Percentiles rank a stretch among this genome's conserved stretches.
Evolutionary conservation across 2,888 invertebrate species (phyloP).

Genomic region (Bhutanitis thaidina): DNA sequence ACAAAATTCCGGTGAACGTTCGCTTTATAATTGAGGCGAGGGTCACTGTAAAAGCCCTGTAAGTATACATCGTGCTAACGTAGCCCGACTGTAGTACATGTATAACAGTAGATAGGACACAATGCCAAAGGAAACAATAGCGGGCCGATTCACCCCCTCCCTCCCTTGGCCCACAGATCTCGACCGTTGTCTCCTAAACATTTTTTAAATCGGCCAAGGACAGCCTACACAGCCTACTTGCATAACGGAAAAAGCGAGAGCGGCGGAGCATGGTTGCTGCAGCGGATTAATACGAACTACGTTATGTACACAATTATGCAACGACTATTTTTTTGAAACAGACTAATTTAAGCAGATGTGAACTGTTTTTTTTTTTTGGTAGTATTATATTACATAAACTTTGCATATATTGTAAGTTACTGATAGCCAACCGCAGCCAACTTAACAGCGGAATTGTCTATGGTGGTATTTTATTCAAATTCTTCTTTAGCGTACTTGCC

Average conservation of each 20-base stretch:
- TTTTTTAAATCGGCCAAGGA: constrained; percentile 72
- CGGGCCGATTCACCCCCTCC: constrained; percentile 50
- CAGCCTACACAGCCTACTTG: constrained; percentile 36
- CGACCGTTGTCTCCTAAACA: constrained; percentile 51
- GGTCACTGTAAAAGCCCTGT: constrained; percentile 1
- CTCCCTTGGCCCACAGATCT: constrained; percentile 39
- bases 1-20: background rate
- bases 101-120: constrained; percentile 18
- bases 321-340: background rate
- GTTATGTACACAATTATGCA: constrained; percentile 8
- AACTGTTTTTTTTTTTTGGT: too few relatives aligned
- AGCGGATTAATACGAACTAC: constrained; percentile 11
- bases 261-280: constrained; percentile 12
- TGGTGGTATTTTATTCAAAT: too few relatives aligned
- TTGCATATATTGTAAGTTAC: too few relatives aligned
- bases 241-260: constrained; percentile 28
- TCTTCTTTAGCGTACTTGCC: too few relatives aligned
- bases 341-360: too few relatives aligned
- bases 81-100: constrained; percentile 11
- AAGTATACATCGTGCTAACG: constrained; percentile 12
- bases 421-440: too few relatives aligned
- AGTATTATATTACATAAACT: too few relatives aligned
- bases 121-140: constrained; percentile 54
- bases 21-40: constrained; percentile 1
- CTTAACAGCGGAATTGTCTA: too few relatives aligned